Conservation (phyloP, 2,797 vertebrate species). For the Mareca strepera region DNA sequence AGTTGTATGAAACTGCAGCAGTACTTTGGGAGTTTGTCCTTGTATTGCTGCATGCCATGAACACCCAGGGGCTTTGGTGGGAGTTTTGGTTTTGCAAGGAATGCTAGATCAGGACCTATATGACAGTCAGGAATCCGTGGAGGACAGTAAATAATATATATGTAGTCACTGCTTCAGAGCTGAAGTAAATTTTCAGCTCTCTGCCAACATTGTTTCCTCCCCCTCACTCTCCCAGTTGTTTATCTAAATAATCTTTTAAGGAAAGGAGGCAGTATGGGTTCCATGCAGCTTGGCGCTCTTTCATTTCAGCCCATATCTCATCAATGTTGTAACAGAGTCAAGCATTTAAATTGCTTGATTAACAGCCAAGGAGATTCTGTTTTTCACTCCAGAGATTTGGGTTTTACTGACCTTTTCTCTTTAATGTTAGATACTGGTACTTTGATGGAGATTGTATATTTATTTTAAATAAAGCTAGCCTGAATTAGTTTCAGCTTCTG, state of each 20-base stretch:
- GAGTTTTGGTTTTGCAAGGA: conserved; percentile 25
- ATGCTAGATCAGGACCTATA: conserved; percentile 47
- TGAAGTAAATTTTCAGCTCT: conserved; percentile 49
- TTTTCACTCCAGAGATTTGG: neutral
- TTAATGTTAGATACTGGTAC: neutral
- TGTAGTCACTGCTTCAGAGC: conserved; percentile 20
- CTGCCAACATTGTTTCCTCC: conserved; percentile 27
- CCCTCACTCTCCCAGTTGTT: conserved; percentile 36
- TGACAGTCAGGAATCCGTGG: conserved; percentile 56
- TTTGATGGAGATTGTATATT: neutral
- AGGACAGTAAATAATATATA: conserved; percentile 53
- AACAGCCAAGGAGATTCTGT: neutral
- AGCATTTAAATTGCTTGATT: neutral
- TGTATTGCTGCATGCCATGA: neutral
- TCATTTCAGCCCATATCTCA: conserved; percentile 9
- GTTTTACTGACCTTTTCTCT: neutral
- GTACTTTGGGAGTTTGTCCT: neutral
- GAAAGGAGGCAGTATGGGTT: neutral
- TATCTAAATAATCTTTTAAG: conserved; percentile 47
- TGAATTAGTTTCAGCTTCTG: neutral
- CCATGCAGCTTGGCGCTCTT: neutral
- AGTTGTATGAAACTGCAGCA: neutral
- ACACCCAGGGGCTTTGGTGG: neutral
- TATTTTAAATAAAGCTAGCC: conserved; percentile 46
- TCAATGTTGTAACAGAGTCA: conserved; percentile 9